phyloP scores from a whole-genome alignment of 1,140 invertebrate species.

The Lepidostoma basale region DNA sequence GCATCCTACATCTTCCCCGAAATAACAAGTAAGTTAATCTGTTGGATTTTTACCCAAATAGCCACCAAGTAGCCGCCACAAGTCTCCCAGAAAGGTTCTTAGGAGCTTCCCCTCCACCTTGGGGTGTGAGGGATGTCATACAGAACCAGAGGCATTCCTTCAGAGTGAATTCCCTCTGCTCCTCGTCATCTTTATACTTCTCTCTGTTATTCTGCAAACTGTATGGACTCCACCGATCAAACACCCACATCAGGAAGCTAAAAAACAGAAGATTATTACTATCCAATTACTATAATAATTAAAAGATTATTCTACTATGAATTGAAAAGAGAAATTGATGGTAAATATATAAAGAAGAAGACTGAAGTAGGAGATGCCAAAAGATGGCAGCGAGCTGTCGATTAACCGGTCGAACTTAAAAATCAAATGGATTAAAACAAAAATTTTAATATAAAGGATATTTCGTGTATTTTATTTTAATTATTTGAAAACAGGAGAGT shows the following conservation, averaged over 20 bases:
- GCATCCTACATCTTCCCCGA: too few relatives aligned
- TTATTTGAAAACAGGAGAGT: too few relatives aligned
- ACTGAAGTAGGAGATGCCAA: neutral
- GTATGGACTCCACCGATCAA: slow-evolving; percentile 95
- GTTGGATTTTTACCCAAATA: slow-evolving; percentile 73
- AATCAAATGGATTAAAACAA: too few relatives aligned
- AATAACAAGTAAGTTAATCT: neutral
- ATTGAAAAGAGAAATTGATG: neutral
- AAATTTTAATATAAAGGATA: too few relatives aligned
- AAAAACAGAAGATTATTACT: slow-evolving; percentile 18
- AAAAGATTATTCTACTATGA: neutral
- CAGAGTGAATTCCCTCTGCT: slow-evolving; percentile 92
- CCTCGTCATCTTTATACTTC: slow-evolving; percentile 91
- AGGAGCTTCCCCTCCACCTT: slow-evolving; percentile 95
- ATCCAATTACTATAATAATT: too few relatives aligned
- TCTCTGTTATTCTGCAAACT: slow-evolving; percentile 94
- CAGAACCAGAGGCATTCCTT: slow-evolving; percentile 99
- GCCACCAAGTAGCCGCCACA: slow-evolving; percentile 96
- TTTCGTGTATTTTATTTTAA: too few relatives aligned
- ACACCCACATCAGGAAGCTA: slow-evolving; percentile 92
- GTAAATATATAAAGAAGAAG: neutral
- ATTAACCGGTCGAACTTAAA: too few relatives aligned
- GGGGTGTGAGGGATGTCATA: slow-evolving; percentile 96
- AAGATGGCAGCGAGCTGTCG: too few relatives aligned
- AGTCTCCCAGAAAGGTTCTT: slow-evolving; percentile 91